These are phyloP conservation scores for Himantopus leucocephalus DNA, from an alignment of 2,113 vertebrate species.

Conservation along the genomic window DNA sequence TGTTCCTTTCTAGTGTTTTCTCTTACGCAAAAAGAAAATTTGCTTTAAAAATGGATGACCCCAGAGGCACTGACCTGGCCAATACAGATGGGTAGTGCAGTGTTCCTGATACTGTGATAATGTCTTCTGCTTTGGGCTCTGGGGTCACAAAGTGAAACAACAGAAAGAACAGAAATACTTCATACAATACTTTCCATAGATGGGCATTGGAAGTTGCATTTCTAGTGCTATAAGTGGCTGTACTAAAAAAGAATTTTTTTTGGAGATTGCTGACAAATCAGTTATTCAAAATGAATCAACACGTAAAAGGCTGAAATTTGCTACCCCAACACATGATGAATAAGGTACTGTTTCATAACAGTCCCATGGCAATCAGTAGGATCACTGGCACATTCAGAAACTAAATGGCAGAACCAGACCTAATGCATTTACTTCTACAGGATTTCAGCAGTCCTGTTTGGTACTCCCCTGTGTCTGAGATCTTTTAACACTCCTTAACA, in stretches of 20 bases:
- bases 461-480: background rate
- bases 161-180: background rate
- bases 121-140: background rate
- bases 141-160: accelerated
- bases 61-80: background rate
- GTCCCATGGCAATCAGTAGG: background rate
- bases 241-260: background rate
- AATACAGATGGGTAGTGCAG: background rate
- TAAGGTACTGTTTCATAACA: background rate
- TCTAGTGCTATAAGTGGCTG: background rate
- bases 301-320: background rate
- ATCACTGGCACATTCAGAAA: background rate
- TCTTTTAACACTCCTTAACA: background rate
- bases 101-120: background rate
- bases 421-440: background rate
- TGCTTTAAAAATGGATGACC: background rate
- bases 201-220: background rate
- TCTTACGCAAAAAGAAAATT: constrained; percentile 20
- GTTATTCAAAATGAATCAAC: background rate
- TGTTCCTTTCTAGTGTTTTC: constrained; percentile 23
- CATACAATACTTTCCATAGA: background rate
- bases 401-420: background rate
- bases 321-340: accelerated
- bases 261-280: background rate
- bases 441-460: background rate